These are phyloP conservation scores for Trochalopteron elliotii DNA, from an alignment of 2,113 vertebrate species.

Conservation along the genomic window DNA sequence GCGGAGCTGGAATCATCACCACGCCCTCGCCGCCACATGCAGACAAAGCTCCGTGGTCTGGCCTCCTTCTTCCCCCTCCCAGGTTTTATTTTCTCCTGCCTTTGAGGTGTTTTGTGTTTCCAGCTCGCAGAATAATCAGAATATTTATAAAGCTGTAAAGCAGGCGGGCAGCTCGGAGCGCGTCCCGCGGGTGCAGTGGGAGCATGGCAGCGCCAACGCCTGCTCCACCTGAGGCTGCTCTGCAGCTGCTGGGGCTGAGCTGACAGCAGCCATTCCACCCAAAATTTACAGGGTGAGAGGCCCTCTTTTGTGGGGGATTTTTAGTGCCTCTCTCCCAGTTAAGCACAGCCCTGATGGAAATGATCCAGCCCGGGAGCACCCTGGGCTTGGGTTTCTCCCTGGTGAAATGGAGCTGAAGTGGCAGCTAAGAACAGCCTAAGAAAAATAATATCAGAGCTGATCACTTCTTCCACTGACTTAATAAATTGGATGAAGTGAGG, in stretches of 20 bases:
- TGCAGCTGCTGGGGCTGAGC: not conserved
- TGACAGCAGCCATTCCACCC: conserved; percentile 26
- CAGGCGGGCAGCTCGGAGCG: not conserved
- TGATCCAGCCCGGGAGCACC: not conserved
- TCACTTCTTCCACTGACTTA: not conserved
- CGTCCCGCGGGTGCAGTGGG: not conserved
- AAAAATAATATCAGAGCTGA: not conserved
- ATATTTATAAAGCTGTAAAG: not conserved
- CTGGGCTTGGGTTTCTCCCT: not conserved
- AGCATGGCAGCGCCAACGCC: not conserved
- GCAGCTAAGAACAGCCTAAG: conserved; percentile 16
- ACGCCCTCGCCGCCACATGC: accelerated
- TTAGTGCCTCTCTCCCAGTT: not conserved
- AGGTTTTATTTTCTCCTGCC: not conserved
- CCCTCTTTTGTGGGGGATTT: not conserved
- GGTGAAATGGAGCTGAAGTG: not conserved
- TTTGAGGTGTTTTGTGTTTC: not conserved
- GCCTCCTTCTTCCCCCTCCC: not conserved
- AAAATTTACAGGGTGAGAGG: not conserved
- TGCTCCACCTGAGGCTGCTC: not conserved
- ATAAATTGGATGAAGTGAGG: conserved; percentile 30
- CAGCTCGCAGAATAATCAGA: not conserved
- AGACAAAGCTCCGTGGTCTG: accelerated
- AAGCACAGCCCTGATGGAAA: not conserved
- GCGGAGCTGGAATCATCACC: accelerated